These are phyloP conservation scores for Peromyscus leucopus DNA, from an alignment of 2,113 vertebrate species.

Conservation along the genomic window DNA sequence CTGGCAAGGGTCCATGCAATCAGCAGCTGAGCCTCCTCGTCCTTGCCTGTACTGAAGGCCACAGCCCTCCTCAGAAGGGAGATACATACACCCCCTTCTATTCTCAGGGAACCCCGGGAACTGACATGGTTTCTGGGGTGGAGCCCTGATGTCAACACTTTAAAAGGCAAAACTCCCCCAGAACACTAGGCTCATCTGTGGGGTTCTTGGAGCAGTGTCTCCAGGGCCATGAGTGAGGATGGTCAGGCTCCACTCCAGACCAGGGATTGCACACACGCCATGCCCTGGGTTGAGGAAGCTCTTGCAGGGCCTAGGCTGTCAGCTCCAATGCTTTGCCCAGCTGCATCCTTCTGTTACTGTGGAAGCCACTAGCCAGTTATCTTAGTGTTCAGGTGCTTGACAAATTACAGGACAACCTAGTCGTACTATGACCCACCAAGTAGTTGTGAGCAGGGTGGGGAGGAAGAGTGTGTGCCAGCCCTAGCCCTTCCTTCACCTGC, in stretches of 20 bases:
- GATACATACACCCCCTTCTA: accelerated
- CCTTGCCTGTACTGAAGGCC: neutral
- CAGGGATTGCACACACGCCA: neutral
- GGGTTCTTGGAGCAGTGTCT: neutral
- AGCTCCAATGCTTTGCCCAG: accelerated
- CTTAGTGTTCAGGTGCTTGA: neutral
- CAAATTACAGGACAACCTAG: neutral
- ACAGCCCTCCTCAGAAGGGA: neutral
- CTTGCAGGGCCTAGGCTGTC: accelerated
- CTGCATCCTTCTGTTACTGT: accelerated
- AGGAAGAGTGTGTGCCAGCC: neutral
- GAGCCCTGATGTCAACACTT: neutral
- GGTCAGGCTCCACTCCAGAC: neutral
- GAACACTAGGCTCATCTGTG: accelerated
- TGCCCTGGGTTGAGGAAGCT: accelerated
- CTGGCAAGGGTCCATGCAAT: accelerated
- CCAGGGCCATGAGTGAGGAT: neutral
- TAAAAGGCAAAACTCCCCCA: neutral
- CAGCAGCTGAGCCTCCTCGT: accelerated
- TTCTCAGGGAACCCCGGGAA: neutral
- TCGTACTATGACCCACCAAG: accelerated
- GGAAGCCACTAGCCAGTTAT: neutral
- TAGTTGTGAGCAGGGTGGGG: neutral
- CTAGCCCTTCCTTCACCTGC: no score
- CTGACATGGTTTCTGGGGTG: neutral